These are phyloP conservation scores for Caprella mutica DNA, from an alignment of 2,888 invertebrate genomes.

Conservation along the genomic window DNA sequence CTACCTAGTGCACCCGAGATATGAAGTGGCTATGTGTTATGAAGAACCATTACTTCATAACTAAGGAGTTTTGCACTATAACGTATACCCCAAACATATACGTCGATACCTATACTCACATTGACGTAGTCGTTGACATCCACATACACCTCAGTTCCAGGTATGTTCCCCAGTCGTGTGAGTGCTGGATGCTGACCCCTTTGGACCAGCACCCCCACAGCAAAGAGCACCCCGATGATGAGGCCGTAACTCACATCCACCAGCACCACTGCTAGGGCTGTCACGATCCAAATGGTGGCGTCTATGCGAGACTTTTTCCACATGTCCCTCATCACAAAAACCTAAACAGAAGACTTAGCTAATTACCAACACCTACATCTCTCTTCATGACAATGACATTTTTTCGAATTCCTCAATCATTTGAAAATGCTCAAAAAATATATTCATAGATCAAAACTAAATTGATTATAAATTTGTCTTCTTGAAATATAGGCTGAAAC, in stretches of 20 bases:
- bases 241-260: constrained; percentile 74
- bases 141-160: constrained; percentile 62
- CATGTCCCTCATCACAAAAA: constrained; percentile 53
- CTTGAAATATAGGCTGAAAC: too few species aligned
- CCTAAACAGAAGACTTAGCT: constrained; percentile 41
- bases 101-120: too few species aligned
- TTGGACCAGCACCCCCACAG: constrained; percentile 59
- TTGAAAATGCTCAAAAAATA: neutral
- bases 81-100: neutral
- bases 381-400: neutral
- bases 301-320: constrained; percentile 69
- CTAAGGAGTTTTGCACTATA: too few species aligned
- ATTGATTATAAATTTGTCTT: too few species aligned
- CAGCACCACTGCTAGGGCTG: constrained; percentile 61
- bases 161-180: constrained; percentile 56
- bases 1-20: too few species aligned
- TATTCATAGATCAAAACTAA: neutral
- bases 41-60: too few species aligned
- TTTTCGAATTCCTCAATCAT: neutral
- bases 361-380: neutral
- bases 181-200: constrained; percentile 59
- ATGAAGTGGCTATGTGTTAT: too few species aligned
- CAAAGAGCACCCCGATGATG: constrained; percentile 58
- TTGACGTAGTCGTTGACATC: constrained; percentile 45
- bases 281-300: constrained; percentile 68